Base-by-base conservation (phyloP, 2,888 invertebrate species). In the Girardia tigrina region DNA sequence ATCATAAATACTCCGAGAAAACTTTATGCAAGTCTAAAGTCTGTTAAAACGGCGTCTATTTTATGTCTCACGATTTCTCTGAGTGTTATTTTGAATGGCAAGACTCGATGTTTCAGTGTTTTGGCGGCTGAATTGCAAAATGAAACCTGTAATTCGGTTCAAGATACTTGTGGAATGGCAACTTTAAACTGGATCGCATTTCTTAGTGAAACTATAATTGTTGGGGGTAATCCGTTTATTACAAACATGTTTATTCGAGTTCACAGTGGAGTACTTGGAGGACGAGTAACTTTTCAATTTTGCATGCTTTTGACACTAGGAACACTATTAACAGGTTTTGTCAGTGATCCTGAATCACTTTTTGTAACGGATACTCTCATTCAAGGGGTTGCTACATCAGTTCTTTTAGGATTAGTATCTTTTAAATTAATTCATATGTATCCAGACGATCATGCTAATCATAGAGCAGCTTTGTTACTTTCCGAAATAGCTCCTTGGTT, bases 101-200 rank as follows among this genome's bases (percentile, higher is more conserved):
- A 71, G 20, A 27, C 28, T 71, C 71, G 71, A 2, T 71, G 71
- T n/a, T 71, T 71, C 28, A 28, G 71, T 23, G 28, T 71, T 29
- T 29, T 71, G 28, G 71, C 28, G 4, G 71, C 71, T n/a, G 28
- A 71, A 28, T 29, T 71, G n/a, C 71, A 71, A 71, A 71, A 71
- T 71, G 26, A 29, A 29, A 71, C 28, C 4, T 71, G 71, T 23
- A 29, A 27, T 23, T 26, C 71, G 16, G 27, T 27, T 23, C 23
- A 71, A 71, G 71, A 29, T 29, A 27, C 28, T 6, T 71, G 71
- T 29, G 28, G 28, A 71, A 71, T 71, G 28, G 28, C 28, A 28
- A 27, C 28, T n/a, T 29, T 71, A 12, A 71, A 71, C n/a, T 71
- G 71, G 71, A 29, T 71, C 20, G 71, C 28, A 4, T 27, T 28